Percentiles rank a stretch among this genome's conserved stretches.
Evolutionary conservation across 2,888 invertebrate genomes (phyloP).

Genomic region (Linnaemya vulpina): DNA sequence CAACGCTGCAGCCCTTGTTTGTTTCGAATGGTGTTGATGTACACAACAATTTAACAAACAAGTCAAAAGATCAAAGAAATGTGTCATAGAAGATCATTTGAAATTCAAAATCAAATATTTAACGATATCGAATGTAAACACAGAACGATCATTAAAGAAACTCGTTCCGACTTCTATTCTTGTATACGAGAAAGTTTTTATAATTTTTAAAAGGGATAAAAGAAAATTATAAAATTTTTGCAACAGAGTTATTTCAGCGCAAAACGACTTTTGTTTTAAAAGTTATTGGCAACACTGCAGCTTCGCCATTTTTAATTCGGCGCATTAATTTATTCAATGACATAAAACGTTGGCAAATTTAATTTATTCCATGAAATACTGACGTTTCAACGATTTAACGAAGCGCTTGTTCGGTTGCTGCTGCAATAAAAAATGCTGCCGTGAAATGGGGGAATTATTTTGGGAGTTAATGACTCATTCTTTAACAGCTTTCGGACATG

Average conservation of each 20-base stretch:
- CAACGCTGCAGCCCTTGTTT: conserved; percentile 29
- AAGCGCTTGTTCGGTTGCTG: no score
- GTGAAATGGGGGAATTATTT: no score
- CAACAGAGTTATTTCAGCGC: background rate
- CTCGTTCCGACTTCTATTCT: background rate
- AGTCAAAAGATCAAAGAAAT: conserved; percentile 68
- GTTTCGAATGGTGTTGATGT: conserved; percentile 53
- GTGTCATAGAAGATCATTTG: conserved; percentile 62
- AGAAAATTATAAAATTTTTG: background rate
- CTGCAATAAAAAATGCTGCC: no score
- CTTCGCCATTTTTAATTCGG: no score
- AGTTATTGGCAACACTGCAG: no score
- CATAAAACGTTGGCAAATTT: no score
- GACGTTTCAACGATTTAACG: no score
- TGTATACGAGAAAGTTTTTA: background rate
- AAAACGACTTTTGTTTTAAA: no score
- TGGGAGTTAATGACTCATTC: no score
- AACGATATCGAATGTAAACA: conserved; percentile 24
- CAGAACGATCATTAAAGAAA: conserved; percentile 10
- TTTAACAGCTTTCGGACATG: no score
- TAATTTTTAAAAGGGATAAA: background rate
- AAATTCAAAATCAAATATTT: conserved; percentile 46
- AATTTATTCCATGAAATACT: no score
- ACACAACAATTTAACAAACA: conserved; percentile 53
- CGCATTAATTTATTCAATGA: no score